These are phyloP conservation scores for Hypomecis punctinalis DNA, from an alignment of 2,888 invertebrate genomes.

Conservation along the genomic window DNA sequence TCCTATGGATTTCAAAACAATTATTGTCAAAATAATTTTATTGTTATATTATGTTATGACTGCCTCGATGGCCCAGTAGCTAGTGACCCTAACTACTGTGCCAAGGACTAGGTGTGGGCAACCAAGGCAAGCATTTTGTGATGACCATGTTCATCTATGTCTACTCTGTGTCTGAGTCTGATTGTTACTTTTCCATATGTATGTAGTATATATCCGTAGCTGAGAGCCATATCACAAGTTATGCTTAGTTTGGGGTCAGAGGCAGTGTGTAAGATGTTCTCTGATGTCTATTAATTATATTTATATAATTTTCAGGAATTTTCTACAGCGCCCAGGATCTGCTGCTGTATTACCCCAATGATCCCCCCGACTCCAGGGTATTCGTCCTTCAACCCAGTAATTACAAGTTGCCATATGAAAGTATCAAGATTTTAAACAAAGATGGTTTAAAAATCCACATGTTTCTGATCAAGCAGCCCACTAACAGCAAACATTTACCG, in stretches of 20 bases:
- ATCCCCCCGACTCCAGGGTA: conserved; percentile 94
- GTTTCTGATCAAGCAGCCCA: conserved; percentile 91
- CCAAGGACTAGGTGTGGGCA: too few species aligned
- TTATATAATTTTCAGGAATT: conserved; percentile 84
- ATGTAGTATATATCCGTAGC: background rate
- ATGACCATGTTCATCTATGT: too few species aligned
- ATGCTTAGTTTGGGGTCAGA: too few species aligned
- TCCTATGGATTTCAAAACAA: too few species aligned
- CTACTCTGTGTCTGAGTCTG: too few species aligned
- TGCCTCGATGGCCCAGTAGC: too few species aligned
- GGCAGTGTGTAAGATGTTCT: too few species aligned
- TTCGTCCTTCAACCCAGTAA: conserved; percentile 95
- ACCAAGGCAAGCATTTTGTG: too few species aligned
- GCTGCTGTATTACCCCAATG: conserved; percentile 94
- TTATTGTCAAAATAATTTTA: too few species aligned
- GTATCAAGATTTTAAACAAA: conserved; percentile 87
- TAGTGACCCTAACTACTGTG: too few species aligned
- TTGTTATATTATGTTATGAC: too few species aligned
- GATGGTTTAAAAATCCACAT: conserved; percentile 93
- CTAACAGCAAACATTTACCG: conserved; percentile 88
- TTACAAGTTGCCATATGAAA: conserved; percentile 95
- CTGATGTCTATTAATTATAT: background rate
- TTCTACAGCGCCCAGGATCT: conserved; percentile 94
- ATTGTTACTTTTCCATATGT: too few species aligned
- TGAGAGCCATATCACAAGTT: background rate